Conservation (phyloP, 2,888 invertebrate genomes). For the Hypsopygia costalis region DNA sequence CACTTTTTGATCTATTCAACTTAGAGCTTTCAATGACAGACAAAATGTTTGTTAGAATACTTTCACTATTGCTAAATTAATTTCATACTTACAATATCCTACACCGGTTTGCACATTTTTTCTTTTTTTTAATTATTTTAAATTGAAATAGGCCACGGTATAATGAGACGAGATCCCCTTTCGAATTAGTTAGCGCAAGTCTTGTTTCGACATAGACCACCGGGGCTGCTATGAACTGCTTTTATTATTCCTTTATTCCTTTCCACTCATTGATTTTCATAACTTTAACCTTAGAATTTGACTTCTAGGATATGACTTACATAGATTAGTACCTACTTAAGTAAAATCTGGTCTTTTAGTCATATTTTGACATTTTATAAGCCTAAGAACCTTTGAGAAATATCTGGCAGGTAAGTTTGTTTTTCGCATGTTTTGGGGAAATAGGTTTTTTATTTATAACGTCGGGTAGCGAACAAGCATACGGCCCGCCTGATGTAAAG, state of each 20-base stretch:
- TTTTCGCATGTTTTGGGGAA: no score
- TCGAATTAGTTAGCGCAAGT: constrained; percentile 23
- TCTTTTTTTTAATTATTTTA: background rate
- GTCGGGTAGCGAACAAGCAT: no score
- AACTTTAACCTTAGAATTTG: constrained; percentile 22
- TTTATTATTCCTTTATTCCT: no score
- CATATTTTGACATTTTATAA: background rate
- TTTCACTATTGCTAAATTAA: background rate
- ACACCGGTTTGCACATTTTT: background rate
- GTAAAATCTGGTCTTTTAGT: background rate
- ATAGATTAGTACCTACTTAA: background rate
- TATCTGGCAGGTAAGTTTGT: no score
- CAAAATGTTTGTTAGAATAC: constrained; percentile 3
- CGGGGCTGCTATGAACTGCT: constrained; percentile 17
- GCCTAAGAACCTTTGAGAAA: no score
- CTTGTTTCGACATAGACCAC: constrained; percentile 23
- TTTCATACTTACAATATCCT: constrained; percentile 1
- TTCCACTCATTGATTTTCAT: constrained; percentile 36
- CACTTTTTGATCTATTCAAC: background rate
- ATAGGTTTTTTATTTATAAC: no score
- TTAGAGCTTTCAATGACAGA: background rate
- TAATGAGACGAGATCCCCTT: constrained; percentile 32
- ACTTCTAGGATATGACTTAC: constrained; percentile 1
- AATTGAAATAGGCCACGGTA: constrained; percentile 18
- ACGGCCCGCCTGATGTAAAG: no score